These are phyloP conservation scores for Cartodere bifasciata DNA, from an alignment of 2,888 invertebrate species.

Conservation along the genomic window DNA sequence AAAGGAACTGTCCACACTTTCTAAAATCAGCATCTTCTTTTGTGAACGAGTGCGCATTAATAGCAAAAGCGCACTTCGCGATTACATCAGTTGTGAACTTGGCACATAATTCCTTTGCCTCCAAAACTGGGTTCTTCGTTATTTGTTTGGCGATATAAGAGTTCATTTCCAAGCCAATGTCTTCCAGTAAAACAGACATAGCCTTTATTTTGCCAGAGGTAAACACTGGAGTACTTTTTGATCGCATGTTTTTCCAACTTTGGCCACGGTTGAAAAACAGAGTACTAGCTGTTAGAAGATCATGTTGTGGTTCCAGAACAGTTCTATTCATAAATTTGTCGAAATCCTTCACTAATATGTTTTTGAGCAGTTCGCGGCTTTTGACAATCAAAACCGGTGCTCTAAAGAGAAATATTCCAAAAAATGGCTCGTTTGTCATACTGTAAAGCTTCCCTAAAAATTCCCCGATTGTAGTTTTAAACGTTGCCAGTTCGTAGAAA, in stretches of 20 bases:
- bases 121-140: constrained; percentile 17
- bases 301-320: constrained; percentile 31
- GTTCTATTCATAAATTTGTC: constrained; percentile 36
- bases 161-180: constrained; percentile 26
- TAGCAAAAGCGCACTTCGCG: constrained; percentile 35
- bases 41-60: constrained; percentile 31
- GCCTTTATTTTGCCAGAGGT: constrained; percentile 41
- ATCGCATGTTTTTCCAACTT: constrained; percentile 40
- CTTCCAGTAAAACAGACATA: constrained; percentile 38
- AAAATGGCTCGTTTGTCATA: constrained; percentile 23
- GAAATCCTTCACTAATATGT: constrained; percentile 37
- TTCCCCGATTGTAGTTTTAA: constrained; percentile 13
- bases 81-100: constrained; percentile 36
- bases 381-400: constrained; percentile 36
- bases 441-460: constrained; percentile 9
- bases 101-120: constrained; percentile 27
- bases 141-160: constrained; percentile 13
- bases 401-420: constrained; percentile 39
- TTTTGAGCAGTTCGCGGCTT: constrained; percentile 37
- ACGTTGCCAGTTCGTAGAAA: constrained; percentile 27
- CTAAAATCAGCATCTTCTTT: constrained; percentile 30
- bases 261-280: constrained; percentile 36
- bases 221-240: constrained; percentile 41
- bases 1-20: constrained; percentile 25
- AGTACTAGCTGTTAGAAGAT: constrained; percentile 33